phyloP scores from a whole-genome alignment of 2,113 vertebrate species.

The Eudorcas thomsonii region DNA sequence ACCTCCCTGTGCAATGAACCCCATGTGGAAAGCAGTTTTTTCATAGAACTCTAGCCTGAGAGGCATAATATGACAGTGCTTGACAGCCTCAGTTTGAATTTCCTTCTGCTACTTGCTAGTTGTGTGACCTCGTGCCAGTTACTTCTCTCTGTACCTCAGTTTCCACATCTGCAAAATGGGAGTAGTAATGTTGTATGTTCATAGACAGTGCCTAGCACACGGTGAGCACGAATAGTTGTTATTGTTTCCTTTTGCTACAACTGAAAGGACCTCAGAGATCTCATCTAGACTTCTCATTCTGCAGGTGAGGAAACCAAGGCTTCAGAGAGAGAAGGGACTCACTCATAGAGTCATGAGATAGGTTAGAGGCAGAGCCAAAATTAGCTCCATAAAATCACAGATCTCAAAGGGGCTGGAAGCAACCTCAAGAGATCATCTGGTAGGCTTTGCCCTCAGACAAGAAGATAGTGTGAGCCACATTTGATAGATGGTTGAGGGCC shows the following conservation, averaged over 20 bases:
- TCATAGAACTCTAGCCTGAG: not conserved
- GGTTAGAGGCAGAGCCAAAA: not conserved
- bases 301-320: not conserved
- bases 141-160: not conserved
- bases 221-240: not conserved
- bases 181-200: not conserved
- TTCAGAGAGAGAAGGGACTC: not conserved
- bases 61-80: not conserved
- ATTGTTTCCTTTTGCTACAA: not conserved
- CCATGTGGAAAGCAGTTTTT: not conserved
- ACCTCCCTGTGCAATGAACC: not conserved
- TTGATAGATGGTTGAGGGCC: conserved; percentile 40
- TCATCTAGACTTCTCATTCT: conserved; percentile 14
- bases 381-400: conserved; percentile 50
- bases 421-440: conserved; percentile 55
- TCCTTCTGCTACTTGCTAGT: not conserved
- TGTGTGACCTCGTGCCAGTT: not conserved
- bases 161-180: conserved; percentile 15
- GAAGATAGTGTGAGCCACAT: conserved; percentile 62
- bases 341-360: not conserved
- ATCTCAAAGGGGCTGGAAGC: conserved; percentile 4
- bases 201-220: not conserved
- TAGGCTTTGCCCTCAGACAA: conserved; percentile 49
- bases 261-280: not conserved
- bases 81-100: not conserved